Evolutionary conservation across 2,797 vertebrate species (phyloP).

Genomic region (Poecilia picta): DNA sequence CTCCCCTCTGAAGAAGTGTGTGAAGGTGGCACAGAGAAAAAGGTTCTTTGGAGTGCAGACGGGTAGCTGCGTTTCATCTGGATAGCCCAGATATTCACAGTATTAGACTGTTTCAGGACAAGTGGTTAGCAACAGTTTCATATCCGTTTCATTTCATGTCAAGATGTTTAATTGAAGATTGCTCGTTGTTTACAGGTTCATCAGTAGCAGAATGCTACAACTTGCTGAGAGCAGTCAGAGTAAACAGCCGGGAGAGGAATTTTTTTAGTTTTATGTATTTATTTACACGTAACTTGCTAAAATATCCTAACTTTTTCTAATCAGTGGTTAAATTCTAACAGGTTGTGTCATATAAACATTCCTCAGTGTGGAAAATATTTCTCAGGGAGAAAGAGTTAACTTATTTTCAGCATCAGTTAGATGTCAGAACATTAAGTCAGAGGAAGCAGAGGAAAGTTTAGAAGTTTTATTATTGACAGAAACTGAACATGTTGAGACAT

Average conservation of each 20-base stretch:
- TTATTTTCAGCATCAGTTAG: neutral
- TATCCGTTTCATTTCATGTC: constrained; percentile 18
- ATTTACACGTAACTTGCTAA: neutral
- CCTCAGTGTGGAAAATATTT: neutral
- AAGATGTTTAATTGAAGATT: constrained; percentile 49
- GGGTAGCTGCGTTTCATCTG: constrained; percentile 53
- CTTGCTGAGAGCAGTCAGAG: constrained; percentile 16
- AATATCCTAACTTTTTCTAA: neutral
- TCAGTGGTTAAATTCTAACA: neutral
- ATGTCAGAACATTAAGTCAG: neutral
- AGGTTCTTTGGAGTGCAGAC: constrained; percentile 59
- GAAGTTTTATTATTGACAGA: neutral
- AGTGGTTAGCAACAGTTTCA: constrained; percentile 31
- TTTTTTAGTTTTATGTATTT: neutral
- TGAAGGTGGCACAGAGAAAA: constrained; percentile 67
- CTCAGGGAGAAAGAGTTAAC: neutral
- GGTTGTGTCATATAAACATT: neutral
- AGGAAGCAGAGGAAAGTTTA: neutral
- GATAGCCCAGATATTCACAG: constrained; percentile 43
- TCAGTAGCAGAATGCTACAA: constrained; percentile 9
- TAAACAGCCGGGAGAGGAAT: neutral
- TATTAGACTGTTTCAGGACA: constrained; percentile 9
- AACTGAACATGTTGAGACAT: neutral
- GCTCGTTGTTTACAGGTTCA: constrained; percentile 34
- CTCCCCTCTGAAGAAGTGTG: constrained; percentile 74